Base-by-base conservation (phyloP, 2,113 vertebrate species). In the Procavia capensis region DNA sequence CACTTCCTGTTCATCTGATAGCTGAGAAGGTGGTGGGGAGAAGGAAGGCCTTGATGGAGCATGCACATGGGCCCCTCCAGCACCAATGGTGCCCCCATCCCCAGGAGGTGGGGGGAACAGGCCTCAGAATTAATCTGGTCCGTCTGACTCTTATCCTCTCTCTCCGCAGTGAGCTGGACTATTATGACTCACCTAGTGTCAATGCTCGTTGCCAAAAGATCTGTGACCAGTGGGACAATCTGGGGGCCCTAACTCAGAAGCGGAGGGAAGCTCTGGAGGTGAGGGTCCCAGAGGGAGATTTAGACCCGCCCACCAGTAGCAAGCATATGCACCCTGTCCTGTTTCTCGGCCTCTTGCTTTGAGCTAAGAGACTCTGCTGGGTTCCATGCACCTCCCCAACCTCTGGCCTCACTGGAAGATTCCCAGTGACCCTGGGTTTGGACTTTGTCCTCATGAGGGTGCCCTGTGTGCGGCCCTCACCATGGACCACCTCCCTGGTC, bases 131-230 rank as follows among this genome's bases (percentile, higher is more conserved):
- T 22, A 34, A 13, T 61, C 43, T 2, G 24, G 19, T 19, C 54
- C 85, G 17, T 82, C 75, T 57, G 43, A 66, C 64, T 74, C 63
- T 59, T 36, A 57, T 97, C 91, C 93, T 59, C n/a, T 85, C 72
- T 31, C 25, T 90, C 95, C 96, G 43, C 93, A 99, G 99, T 96
- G 99, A 99, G 99, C 98, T 99, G 99, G 99, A 99, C 98, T 99
- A 99, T 97, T 99, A 99, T 0, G 99, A 99, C 98, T 99, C 99
- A 91, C 99, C 99, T 88, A 99, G 98, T 97, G 99, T 99, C 95
- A 99, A 99, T 59, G 99, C 99, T 97, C 99, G 99, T 97, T 99
- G 99, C 98, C 99, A 99, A 98, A 98, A 98, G 98, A 99, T 99
- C 97, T 99, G 99, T 98, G 99, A 99, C 97, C 99, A 99, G 97